Evolutionary conservation across 2,888 invertebrate species (phyloP), one percentile per base, ranked within the genome.

Genomic region (Venusia cambrica): DNA sequence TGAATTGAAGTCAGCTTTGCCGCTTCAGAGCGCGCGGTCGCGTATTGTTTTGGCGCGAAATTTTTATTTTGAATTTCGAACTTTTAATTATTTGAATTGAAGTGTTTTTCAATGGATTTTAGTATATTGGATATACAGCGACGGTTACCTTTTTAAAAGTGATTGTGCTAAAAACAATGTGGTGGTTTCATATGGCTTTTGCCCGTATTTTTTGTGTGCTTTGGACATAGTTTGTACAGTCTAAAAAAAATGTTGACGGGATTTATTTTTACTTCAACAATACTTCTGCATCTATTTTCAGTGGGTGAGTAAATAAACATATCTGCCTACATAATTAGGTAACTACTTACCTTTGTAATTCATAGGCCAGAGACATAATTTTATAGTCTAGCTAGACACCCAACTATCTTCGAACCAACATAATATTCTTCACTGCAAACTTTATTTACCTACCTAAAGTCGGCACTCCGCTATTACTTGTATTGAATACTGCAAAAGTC

Each of bases 231-330:
- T 64, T 70, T 39, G 61, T 63, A 67, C 57, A 65, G 57, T 60
- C 73, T n/a, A n/a, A 55, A 60, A 64, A 85, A 73, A 72, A 85
- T 85, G 85, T 76, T 84, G 62, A 79, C 69, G 62, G 79, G 73
- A 69, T 71, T 69, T 45, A 46, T 79, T 59, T 68, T 74, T 66
- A 56, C 68, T 60, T 73, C 63, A 57, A 54, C 74, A 50, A 54
- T 77, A 51, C 53, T 76, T 48, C 57, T 73, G 38, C 62, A 73
- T 45, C 53, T 68, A 61, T 61, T 79, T 53, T 70, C 72, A 41
- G 59, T 60, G 45, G 83, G 83, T 84, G 54, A 80, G 81, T 68
- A 26, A 26, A 22, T 6, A 10, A 16, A 25, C 6, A 10, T 3
- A 3, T 13, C n/a, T 13, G 2, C 2, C 8, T 5, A 9, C 2